phyloP scores from a whole-genome alignment of 2,797 vertebrate species.

The Sphenodon punctatus region DNA sequence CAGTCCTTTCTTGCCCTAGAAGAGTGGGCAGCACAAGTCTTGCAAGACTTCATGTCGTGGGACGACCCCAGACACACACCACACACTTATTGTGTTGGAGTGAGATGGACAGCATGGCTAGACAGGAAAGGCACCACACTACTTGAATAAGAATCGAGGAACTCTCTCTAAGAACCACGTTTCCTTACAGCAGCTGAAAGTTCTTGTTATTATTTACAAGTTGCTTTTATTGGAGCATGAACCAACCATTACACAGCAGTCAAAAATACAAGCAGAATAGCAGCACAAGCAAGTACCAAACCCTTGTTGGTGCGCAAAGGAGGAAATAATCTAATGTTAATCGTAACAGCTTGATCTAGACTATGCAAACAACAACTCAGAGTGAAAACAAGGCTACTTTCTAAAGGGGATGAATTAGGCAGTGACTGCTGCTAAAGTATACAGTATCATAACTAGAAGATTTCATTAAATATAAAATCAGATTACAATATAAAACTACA shows the following conservation, averaged over 20 bases:
- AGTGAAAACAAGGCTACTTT: fast-evolving
- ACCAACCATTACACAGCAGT: constrained; percentile 24
- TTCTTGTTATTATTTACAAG: constrained; percentile 10
- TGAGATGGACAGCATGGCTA: too few species aligned
- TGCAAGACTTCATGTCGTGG: too few species aligned
- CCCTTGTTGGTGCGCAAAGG: too few species aligned
- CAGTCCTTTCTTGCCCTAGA: too few species aligned
- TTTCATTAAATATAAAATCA: fast-evolving
- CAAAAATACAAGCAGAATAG: constrained; percentile 51
- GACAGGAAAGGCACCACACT: too few species aligned
- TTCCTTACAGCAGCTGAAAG: background rate
- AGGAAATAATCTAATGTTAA: too few species aligned
- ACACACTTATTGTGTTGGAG: too few species aligned
- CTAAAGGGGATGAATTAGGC: fast-evolving
- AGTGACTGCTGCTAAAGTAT: background rate
- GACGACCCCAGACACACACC: too few species aligned
- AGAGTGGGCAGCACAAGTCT: too few species aligned
- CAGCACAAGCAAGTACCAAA: background rate
- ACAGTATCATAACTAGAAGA: too few species aligned
- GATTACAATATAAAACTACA: background rate
- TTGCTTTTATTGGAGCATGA: constrained; percentile 2
- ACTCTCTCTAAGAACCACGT: too few species aligned
- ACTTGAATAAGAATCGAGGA: too few species aligned
- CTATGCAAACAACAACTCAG: background rate
- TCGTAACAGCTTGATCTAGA: constrained; percentile 46